Conservation (phyloP, 2,113 vertebrate species). For the Psammodynastes pulverulentus region DNA sequence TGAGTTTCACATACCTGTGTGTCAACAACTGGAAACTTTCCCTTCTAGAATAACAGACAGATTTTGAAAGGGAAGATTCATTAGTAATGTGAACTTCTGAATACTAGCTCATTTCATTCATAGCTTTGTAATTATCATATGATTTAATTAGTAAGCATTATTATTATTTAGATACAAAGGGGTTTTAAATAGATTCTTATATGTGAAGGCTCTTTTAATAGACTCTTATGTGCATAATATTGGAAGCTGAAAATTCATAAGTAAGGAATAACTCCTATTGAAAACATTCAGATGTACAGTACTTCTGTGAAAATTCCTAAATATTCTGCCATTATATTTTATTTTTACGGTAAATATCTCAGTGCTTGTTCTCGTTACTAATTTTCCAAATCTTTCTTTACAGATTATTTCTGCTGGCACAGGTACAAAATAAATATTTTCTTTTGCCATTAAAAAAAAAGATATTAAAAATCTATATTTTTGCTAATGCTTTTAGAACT, state of each 20-base stretch:
- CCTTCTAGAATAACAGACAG: constrained; percentile 41
- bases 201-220: not conserved
- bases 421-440: constrained; percentile 73
- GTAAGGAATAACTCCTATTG: not conserved
- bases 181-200: not conserved
- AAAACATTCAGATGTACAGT: not conserved
- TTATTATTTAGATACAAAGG: not conserved
- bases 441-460: constrained; percentile 21
- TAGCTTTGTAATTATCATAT: not conserved
- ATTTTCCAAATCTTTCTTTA: constrained; percentile 67
- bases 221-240: not conserved
- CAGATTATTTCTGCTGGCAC: constrained; percentile 77
- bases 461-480: not conserved
- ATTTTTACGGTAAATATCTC: constrained; percentile 9
- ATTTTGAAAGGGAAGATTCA: constrained; percentile 49
- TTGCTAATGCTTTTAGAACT: constrained; percentile 2
- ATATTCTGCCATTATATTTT: not conserved
- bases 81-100: constrained; percentile 29
- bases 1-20: constrained; percentile 4
- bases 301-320: not conserved
- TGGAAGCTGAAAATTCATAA: not conserved
- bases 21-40: constrained; percentile 44
- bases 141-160: not conserved
- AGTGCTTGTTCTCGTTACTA: constrained; percentile 38
- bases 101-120: constrained; percentile 10